Evolutionary conservation across 37 sponge, comb jelly and placozoan genomes (phyloP).

Genomic region (Cliona cf. orientalis): DNA sequence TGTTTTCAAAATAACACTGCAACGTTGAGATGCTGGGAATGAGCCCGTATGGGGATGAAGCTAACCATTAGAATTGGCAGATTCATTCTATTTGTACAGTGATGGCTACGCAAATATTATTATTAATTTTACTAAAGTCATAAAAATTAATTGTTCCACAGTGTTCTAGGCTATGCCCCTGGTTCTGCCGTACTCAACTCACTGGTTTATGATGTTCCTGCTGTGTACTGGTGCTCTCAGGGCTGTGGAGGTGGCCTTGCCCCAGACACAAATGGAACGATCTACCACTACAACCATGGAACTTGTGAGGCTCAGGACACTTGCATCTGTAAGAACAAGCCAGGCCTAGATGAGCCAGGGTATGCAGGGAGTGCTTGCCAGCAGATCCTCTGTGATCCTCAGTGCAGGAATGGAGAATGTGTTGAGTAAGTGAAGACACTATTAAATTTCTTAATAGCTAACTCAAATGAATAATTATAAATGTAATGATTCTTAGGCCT

Average conservation of each 20-base stretch:
- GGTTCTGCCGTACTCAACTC: no score
- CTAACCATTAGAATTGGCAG: no score
- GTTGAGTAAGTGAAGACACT: not conserved
- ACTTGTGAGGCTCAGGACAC: constrained; percentile 54
- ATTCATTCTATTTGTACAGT: no score
- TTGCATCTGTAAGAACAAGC: constrained; percentile 38
- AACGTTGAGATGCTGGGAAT: no score
- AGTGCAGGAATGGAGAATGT: constrained; percentile 62
- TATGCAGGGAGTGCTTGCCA: constrained; percentile 58
- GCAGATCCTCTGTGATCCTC: constrained; percentile 62
- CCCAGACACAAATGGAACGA: constrained; percentile 22
- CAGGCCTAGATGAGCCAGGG: constrained; percentile 28
- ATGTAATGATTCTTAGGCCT: constrained; percentile 4
- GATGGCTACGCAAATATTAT: no score
- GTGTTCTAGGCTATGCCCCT: no score
- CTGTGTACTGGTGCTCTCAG: constrained; percentile 37
- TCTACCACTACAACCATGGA: constrained; percentile 58
- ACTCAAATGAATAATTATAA: not conserved
- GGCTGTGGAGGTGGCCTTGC: constrained; percentile 60
- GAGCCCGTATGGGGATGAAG: no score
- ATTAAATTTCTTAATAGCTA: not conserved
- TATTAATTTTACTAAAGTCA: no score
- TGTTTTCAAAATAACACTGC: no score
- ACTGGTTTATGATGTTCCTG: constrained; percentile 8
- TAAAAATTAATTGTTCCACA: no score